Base-by-base conservation (phyloP, 2,797 vertebrate genomes). In the Cynopterus sphinx region DNA sequence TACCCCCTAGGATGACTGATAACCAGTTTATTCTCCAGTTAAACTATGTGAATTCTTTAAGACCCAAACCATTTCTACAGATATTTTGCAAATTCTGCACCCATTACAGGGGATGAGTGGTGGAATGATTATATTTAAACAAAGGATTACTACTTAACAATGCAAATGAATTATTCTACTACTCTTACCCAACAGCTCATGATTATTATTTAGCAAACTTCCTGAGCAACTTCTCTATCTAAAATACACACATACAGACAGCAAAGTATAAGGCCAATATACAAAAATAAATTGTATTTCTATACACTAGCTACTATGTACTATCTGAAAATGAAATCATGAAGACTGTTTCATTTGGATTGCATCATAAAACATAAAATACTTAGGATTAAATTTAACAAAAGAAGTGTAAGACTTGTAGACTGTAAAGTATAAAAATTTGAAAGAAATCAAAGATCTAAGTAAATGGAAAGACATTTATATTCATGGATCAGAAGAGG, bases 291-390 rank as follows among this genome's bases (percentile, higher is more conserved):
- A 75, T 31, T 63, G 10, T 36, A 71, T 78, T 90, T 55, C 22
- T 63, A 21, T 46, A 73, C 19, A 83, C 9, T 73, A 91, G 51
- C 71, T 74, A 74, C 65, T 63, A 70, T 46, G 6, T 91, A 71
- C 22, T 65, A 68, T 26, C n/a, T 85, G 36, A 96, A 84, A 88
- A 85, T 85, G 41, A 79, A 93, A 68, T 85, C 79, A 91, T 85
- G 41, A 88, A 87, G 68, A 65, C 9, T 85, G 73, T 68, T 90
- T 49, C 31, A 86, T 17, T 77, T 83, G 41, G 51, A 65, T 49
- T 61, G 31, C 57, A 79, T 90, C 74, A 74, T 53, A 73, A 95
- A 87, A n/a, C 28, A 85, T 78, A 79, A 81, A 91, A 70, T 70
- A 55, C 4, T 73, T 81, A 83, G 21, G 17, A 75, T 61, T 75